Evolutionary conservation across 2,888 invertebrate species (phyloP).

Genomic region (Busseola fusca): DNA sequence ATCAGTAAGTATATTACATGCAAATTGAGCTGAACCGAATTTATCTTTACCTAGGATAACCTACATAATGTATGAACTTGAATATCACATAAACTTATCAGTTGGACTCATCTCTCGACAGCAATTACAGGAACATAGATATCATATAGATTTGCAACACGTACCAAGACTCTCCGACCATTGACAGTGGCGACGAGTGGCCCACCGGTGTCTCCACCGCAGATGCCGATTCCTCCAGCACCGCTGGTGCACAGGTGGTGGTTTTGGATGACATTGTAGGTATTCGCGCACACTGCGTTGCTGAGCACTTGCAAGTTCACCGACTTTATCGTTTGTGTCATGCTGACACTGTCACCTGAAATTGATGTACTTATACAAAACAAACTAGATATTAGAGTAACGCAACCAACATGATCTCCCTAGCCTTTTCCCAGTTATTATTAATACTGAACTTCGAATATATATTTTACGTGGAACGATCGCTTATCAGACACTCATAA

Average conservation of each 20-base stretch:
- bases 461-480: background rate
- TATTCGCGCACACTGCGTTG: conserved; percentile 67
- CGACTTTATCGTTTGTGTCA: conserved; percentile 63
- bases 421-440: background rate
- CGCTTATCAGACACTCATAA: background rate
- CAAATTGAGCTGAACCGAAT: background rate
- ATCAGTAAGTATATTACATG: background rate
- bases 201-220: conserved; percentile 73
- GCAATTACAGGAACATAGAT: background rate
- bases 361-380: conserved; percentile 3
- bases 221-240: conserved; percentile 68
- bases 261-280: conserved; percentile 63
- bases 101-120: background rate
- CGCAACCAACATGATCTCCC: background rate
- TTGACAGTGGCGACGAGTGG: conserved; percentile 66
- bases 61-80: no score
- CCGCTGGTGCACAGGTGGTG: conserved; percentile 73
- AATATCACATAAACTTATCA: background rate
- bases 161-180: conserved; percentile 65
- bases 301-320: conserved; percentile 69
- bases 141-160: conserved; percentile 14
- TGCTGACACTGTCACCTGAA: conserved; percentile 65
- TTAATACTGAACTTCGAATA: background rate
- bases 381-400: background rate
- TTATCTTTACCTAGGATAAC: no score